Conservation (phyloP, 2,797 vertebrate genomes). For the Salmo trutta region DNA sequence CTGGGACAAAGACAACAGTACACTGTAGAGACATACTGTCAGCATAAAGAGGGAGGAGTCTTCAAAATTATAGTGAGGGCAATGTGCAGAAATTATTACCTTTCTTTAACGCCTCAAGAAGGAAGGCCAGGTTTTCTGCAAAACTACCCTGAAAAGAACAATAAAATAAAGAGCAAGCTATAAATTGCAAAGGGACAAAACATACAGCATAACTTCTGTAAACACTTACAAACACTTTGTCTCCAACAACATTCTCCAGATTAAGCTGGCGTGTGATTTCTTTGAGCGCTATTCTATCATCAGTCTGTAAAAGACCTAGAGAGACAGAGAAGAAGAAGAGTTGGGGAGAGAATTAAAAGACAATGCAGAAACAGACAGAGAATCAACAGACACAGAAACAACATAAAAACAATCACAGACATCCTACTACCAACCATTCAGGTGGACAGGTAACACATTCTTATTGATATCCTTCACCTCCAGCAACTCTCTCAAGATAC, state of each 20-base stretch:
- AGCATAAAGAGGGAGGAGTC: no score
- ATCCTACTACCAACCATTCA: slow-evolving; percentile 81
- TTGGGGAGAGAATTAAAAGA: not conserved
- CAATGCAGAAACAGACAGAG: not conserved
- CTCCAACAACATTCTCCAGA: slow-evolving; percentile 93
- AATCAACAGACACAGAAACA: not conserved
- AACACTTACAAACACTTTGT: slow-evolving; percentile 93
- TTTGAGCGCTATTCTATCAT: slow-evolving; percentile 89
- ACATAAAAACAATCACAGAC: no score
- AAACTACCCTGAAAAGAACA: slow-evolving; percentile 86
- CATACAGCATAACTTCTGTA: no score
- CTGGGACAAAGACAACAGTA: slow-evolving; percentile 59
- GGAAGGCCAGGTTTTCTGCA: slow-evolving; percentile 92
- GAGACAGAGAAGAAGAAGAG: slow-evolving; percentile 18
- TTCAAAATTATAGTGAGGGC: not conserved
- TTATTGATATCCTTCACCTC: slow-evolving; percentile 76
- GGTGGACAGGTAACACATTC: slow-evolving; percentile 86
- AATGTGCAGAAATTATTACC: slow-evolving; percentile 68
- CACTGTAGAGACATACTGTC: not conserved
- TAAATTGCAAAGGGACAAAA: not conserved
- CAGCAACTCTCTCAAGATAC: slow-evolving; percentile 83
- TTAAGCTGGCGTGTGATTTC: slow-evolving; percentile 94
- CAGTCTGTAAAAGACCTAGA: slow-evolving; percentile 91
- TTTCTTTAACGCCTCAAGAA: slow-evolving; percentile 92
- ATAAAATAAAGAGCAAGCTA: not conserved